Percentiles rank a stretch among this genome's conserved stretches.
Conservation (phyloP, 2,888 invertebrate species). For the Drosophila colorata region DNA sequence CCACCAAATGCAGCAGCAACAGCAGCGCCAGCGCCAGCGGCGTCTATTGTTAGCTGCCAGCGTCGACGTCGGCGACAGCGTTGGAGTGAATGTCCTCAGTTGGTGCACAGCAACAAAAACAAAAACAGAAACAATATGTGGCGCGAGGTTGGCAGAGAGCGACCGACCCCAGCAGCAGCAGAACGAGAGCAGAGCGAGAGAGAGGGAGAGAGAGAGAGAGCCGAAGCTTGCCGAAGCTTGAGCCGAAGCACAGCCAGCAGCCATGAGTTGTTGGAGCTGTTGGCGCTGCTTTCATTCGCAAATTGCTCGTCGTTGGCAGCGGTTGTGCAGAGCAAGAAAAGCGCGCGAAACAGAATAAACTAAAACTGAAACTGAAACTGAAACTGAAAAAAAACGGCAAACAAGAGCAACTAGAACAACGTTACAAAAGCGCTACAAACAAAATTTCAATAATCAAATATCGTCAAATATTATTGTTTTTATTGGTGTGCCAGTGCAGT, state of each 20-base stretch:
- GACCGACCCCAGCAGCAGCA: no score
- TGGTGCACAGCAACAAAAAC: slow-evolving; percentile 82
- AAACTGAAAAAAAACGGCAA: slow-evolving; percentile 20
- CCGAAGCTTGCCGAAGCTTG: slow-evolving; percentile 23
- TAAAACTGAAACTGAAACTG: slow-evolving; percentile 42
- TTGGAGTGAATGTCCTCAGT: slow-evolving; percentile 85
- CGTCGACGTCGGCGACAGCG: slow-evolving; percentile 52
- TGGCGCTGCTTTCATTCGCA: slow-evolving; percentile 84
- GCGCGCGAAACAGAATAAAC: slow-evolving; percentile 58
- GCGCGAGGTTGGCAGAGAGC: slow-evolving; percentile 83
- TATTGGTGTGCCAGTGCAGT: slow-evolving; percentile 78
- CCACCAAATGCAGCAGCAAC: slow-evolving; percentile 47
- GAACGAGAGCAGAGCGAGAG: slow-evolving; percentile 31
- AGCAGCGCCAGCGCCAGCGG: slow-evolving; percentile 55
- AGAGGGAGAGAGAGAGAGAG: slow-evolving; percentile 14
- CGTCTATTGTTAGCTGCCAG: slow-evolving; percentile 76
- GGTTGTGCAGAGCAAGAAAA: slow-evolving; percentile 79
- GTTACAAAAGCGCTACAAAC: slow-evolving; percentile 48
- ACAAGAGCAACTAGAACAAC: slow-evolving; percentile 41
- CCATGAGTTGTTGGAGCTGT: slow-evolving; percentile 56
- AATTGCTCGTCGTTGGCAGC: slow-evolving; percentile 85
- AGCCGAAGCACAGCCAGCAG: slow-evolving; percentile 40
- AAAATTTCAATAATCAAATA: slow-evolving; percentile 48
- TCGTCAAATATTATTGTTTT: slow-evolving; percentile 47
- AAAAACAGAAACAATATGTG: slow-evolving; percentile 78